phyloP scores from a whole-genome alignment of 1,140 invertebrate species.

The Drusus annulatus region DNA sequence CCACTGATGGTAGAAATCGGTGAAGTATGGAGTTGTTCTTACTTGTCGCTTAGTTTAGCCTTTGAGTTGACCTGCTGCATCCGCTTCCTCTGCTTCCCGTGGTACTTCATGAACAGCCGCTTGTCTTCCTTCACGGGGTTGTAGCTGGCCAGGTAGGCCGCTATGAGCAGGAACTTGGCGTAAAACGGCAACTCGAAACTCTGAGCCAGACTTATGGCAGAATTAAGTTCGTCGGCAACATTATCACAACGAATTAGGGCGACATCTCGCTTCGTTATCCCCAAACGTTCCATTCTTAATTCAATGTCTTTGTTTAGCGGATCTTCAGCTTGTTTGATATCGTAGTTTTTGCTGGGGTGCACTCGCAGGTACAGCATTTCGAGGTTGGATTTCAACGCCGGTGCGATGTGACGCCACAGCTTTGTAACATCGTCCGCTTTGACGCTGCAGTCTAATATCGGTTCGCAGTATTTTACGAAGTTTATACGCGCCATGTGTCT shows the following conservation, averaged over 20 bases:
- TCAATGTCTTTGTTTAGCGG: conserved; percentile 63
- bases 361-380: conserved; percentile 86
- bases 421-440: conserved; percentile 75
- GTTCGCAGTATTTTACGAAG: conserved; percentile 83
- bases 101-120: conserved; percentile 84
- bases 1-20: too few relatives aligned
- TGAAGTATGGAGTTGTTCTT: too few relatives aligned
- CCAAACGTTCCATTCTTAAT: conserved; percentile 49
- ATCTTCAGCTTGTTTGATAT: conserved; percentile 53
- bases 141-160: conserved; percentile 92
- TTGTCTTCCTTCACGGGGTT: conserved; percentile 91
- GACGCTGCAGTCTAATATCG: conserved; percentile 75
- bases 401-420: conserved; percentile 85
- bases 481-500: conserved; percentile 80
- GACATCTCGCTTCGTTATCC: conserved; percentile 58
- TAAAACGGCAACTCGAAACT: conserved; percentile 90
- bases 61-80: conserved; percentile 74
- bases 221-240: conserved; percentile 67
- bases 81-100: conserved; percentile 75
- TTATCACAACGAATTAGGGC: conserved; percentile 61
- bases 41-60: conserved; percentile 72
- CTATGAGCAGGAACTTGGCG: conserved; percentile 90
- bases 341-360: conserved; percentile 60
- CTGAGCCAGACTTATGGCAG: conserved; percentile 74
- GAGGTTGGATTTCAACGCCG: conserved; percentile 81